A percentile compares a stretch with the other conserved stretches of the same genome.
phyloP scores from a whole-genome alignment of 2,797 vertebrate species.

The Pitangus sulphuratus region DNA sequence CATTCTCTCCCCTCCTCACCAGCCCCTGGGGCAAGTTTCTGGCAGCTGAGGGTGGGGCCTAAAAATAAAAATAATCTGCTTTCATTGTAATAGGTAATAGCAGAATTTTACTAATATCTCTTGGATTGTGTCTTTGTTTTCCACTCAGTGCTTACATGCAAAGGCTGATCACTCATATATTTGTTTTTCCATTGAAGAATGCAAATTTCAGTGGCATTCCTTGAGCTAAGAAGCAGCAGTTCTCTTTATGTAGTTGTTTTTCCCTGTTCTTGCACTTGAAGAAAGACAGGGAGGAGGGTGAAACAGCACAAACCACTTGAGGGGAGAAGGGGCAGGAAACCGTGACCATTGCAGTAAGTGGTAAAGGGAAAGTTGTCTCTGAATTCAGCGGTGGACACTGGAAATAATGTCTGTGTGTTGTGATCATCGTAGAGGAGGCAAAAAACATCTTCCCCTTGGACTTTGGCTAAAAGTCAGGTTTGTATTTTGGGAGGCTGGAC shows the following conservation, averaged over 20 bases:
- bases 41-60: not conserved
- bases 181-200: not conserved
- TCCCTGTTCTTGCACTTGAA: not conserved
- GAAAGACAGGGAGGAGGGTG: not conserved
- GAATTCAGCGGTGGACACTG: not conserved
- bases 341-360: not conserved
- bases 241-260: not conserved
- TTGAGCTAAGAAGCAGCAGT: not conserved
- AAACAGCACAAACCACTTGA: not conserved
- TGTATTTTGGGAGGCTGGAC: not conserved
- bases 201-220: not conserved
- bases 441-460: not conserved
- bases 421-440: not conserved
- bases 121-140: not conserved
- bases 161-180: not conserved
- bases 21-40: not conserved
- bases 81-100: not conserved
- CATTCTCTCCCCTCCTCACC: fast-evolving
- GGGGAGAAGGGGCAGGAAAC: not conserved
- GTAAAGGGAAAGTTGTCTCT: not conserved
- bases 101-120: not conserved
- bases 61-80: not conserved
- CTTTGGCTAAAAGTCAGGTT: not conserved
- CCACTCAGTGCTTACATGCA: not conserved
- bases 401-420: not conserved